Evolutionary conservation across 1,140 invertebrate species (phyloP), one percentile per base, ranked within the genome.

Genomic region (Drosophila miranda): DNA sequence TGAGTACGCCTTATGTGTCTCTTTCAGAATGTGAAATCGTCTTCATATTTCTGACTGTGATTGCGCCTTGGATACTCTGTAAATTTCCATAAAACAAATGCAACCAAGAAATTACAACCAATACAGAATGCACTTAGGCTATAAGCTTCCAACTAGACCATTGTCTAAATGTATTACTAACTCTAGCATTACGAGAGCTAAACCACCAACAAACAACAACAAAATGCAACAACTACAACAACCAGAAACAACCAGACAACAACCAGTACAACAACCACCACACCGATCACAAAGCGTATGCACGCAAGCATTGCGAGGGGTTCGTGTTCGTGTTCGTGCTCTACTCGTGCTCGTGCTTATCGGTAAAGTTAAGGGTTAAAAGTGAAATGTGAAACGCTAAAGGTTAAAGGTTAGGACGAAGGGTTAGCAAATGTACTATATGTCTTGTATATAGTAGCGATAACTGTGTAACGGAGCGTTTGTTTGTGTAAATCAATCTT

Each of bases 41-140:
- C 83, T 83, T 90, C 89, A 90, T 90, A 90, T 88, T 90, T 90
- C 89, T 90, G 89, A 90, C 89, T 83, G 73, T 90, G 89, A 87
- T 90, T 68, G 78, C 82, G 89, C 81, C 89, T 74, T 90, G 89
- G 89, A 90, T 88, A 84, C 78, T 89, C 70, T 86, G 82, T 86
- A 87, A 87, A 87, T 78, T 87, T 66, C 83, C 74, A 70, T 78
- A 86, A 75, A 63, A 48, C 50, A 42, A 64, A 54, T 57, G 48
- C 46, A 78, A 38, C 7, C 60, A 45, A 54, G 34, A 38, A 38
- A 38, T 38, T 38, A 13, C 44, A 75, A 75, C 46, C 58, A 68
- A 81, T 48, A 34, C 38, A 58, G 56, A 69, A 75, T 78, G 80
- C 80, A 84, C 69, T 71, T 86, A 81, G 77, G 70, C 64, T 86